Evolutionary conservation across 2,113 vertebrate species (phyloP).

Genomic region (Bucco capensis): DNA sequence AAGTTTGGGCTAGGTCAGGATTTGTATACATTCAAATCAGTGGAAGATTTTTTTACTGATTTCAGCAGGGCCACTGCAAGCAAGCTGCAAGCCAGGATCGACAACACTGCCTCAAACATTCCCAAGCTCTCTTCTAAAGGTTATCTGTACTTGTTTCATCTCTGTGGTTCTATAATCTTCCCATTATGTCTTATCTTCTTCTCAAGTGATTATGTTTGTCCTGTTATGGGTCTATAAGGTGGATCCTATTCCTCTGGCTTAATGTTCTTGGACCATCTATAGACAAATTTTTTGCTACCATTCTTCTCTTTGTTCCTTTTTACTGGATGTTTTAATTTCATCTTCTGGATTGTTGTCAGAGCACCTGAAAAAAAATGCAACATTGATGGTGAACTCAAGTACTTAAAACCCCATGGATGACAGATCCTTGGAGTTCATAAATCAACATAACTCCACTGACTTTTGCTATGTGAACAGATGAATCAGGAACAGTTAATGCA

Average conservation of each 20-base stretch:
- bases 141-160: neutral
- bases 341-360: neutral
- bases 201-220: neutral
- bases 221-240: neutral
- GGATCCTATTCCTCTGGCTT: neutral
- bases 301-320: neutral
- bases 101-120: neutral
- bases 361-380: neutral
- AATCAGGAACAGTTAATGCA: neutral
- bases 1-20: neutral
- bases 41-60: neutral
- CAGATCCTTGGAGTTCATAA: neutral
- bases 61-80: neutral
- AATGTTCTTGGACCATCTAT: neutral
- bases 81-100: neutral
- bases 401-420: neutral
- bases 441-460: neutral
- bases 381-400: neutral
- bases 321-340: neutral
- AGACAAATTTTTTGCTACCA: neutral
- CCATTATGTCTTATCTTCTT: neutral
- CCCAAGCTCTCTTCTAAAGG: neutral
- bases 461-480: neutral
- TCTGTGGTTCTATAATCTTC: neutral
- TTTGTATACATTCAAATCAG: neutral